A percentile compares a stretch with the other conserved stretches of the same genome.
Conservation (phyloP, 2,888 invertebrate species). For the Digitonthophagus gazella region DNA sequence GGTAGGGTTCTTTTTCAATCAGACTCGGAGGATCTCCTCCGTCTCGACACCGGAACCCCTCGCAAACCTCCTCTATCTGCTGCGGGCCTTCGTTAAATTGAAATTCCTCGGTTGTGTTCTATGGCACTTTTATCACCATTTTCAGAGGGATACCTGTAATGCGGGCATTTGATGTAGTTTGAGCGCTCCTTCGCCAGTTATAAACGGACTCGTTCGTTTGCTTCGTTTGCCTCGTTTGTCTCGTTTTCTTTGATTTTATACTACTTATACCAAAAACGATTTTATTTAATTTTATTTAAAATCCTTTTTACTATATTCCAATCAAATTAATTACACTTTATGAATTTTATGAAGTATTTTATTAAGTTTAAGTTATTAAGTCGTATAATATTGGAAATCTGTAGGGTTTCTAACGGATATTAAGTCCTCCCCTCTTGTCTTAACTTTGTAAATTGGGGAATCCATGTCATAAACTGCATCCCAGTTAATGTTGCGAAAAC, state of each 20-base stretch:
- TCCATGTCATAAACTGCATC: background rate
- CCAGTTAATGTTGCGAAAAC: background rate
- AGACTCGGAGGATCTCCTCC: conserved; percentile 4
- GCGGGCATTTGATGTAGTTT: background rate
- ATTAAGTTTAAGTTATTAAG: background rate
- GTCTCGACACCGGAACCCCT: conserved; percentile 2
- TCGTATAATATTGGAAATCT: background rate
- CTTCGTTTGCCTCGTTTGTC: no score
- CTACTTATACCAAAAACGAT: no score
- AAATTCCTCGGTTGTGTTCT: conserved; percentile 15
- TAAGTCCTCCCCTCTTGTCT: background rate
- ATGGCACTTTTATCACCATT: conserved; percentile 2
- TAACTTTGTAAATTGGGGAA: background rate
- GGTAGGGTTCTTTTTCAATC: conserved; percentile 14
- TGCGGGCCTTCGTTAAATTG: conserved; percentile 12
- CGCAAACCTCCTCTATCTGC: background rate
- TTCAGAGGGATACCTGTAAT: background rate
- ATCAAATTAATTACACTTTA: no score
- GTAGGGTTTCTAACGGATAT: background rate
- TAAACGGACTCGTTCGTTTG: background rate
- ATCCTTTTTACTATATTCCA: no score
- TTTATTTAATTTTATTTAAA: no score
- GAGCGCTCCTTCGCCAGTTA: background rate
- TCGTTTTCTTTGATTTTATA: no score
- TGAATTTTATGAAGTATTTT: background rate